These are phyloP conservation scores for Hymenochirus boettgeri DNA, from an alignment of 2,113 vertebrate species.

Conservation along the genomic window DNA sequence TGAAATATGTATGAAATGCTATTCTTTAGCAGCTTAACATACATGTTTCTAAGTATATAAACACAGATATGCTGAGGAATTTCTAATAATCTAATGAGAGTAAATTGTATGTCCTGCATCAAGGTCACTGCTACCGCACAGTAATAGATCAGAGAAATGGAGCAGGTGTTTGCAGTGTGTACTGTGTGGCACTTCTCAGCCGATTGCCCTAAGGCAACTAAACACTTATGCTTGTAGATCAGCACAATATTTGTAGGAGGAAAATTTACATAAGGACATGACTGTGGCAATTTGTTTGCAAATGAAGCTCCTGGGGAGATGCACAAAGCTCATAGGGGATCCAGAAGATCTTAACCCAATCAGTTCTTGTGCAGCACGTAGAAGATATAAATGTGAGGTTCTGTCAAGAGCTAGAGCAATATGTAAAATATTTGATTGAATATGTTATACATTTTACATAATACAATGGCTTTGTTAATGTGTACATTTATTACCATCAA, in stretches of 20 bases:
- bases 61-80: too few relatives aligned
- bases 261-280: conserved; percentile 34
- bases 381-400: neutral
- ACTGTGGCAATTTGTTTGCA: conserved; percentile 39
- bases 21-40: too few relatives aligned
- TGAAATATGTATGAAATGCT: too few relatives aligned
- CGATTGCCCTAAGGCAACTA: conserved; percentile 21
- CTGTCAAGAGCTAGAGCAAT: neutral
- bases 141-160: neutral
- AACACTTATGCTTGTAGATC: conserved; percentile 34
- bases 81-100: neutral
- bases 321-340: neutral
- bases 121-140: conserved; percentile 10
- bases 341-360: neutral
- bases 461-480: too few relatives aligned
- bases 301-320: conserved; percentile 22
- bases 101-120: neutral
- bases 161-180: conserved; percentile 22
- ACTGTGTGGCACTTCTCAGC: neutral
- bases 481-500: too few relatives aligned
- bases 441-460: too few relatives aligned
- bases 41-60: too few relatives aligned
- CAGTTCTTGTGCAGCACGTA: neutral
- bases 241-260: conserved; percentile 5
- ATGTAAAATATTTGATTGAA: neutral